Evolutionary conservation across 2,888 invertebrate species (phyloP), one percentile per base, ranked within the genome.

Genomic region (Eulithis prunata): DNA sequence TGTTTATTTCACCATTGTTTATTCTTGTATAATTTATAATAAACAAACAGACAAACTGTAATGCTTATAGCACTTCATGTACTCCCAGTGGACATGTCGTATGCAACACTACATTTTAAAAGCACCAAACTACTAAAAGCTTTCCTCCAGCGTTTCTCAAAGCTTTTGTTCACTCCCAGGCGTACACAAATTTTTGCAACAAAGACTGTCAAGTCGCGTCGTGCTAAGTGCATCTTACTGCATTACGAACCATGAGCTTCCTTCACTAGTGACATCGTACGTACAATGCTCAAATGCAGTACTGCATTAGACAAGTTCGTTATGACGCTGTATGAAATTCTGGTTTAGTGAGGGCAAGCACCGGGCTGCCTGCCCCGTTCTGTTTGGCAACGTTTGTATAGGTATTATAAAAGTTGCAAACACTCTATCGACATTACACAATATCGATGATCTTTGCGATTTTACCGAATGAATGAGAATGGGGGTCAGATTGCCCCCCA

Each of bases 141-240:
- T 13, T 41, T 36, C 46, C 43, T 4, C 53, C 38, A 38, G 55
- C 60, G 54, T 60, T 57, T 61, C 49, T 47, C 57, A 53, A 51
- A 60, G 60, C 57, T 53, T 56, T 64, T 68, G 68, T 68, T 53
- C 57, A 14, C 55, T 63, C 61, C 36, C 57, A 3, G 61, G 57
- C 57, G 63, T 57, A 68, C 57, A 64, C 68, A 68, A 66, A 69
- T 68, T 69, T 71, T 71, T 71, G 57, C 54, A 57, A 68, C 71
- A 71, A 69, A 68, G 62, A 53, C 63, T 64, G 68, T 57, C 64
- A 58, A 56, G 60, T 63, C 47, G 38, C 63, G 61, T 59, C 57
- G 49, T 58, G 43, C 66, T 69, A 71, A 72, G 72, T 69, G 72
- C 72, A 72, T 72, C 68, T 58, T 63, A 52, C 62, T 69, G 68